Base-by-base conservation (phyloP, 2,888 invertebrate species). In the Megamerina dolium region DNA sequence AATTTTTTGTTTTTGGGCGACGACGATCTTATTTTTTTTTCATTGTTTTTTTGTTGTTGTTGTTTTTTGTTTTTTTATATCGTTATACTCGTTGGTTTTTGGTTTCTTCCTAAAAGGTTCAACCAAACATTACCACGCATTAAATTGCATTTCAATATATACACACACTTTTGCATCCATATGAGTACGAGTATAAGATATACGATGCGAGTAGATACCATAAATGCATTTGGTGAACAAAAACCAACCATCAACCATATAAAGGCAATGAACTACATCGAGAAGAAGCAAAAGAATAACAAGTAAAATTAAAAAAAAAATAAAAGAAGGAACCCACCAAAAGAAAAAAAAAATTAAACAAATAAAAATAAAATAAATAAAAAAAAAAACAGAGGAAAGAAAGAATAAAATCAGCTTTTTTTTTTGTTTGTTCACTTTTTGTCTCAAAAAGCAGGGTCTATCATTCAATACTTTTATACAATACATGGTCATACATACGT, bases 1-100 rank as follows among this genome's bases (percentile, higher is more conserved):
- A 64, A 64, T 63, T 60, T 63, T 59, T 41, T 34, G 42, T 39
- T 46, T 36, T 43, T 40, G n/a, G n/a, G n/a, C n/a, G n/a, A n/a
- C n/a, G n/a, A n/a, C n/a, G n/a, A n/a, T n/a, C n/a, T n/a, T n/a
- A n/a, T n/a, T n/a, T n/a, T n/a, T n/a, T n/a, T n/a, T n/a, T n/a
- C n/a, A 9, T 26, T 23, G 17, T 37, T 42, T 8, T 12, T 3
- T 37, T 30, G 12, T 31, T 42, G 8, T 18, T 32, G 8, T 19
- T 18, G 18, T 23, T 32, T 13, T 37, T 23, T 21, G 26, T 30
- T 43, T 32, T 18, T n/a, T n/a, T n/a, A n/a, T n/a, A n/a, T n/a
- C n/a, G n/a, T n/a, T n/a, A n/a, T n/a, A n/a, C n/a, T n/a, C n/a
- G n/a, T n/a, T n/a, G n/a, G n/a, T n/a, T n/a, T n/a, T n/a, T n/a